phyloP scores from a whole-genome alignment of 2,113 vertebrate genomes.

The Triplophysa tibetana region DNA sequence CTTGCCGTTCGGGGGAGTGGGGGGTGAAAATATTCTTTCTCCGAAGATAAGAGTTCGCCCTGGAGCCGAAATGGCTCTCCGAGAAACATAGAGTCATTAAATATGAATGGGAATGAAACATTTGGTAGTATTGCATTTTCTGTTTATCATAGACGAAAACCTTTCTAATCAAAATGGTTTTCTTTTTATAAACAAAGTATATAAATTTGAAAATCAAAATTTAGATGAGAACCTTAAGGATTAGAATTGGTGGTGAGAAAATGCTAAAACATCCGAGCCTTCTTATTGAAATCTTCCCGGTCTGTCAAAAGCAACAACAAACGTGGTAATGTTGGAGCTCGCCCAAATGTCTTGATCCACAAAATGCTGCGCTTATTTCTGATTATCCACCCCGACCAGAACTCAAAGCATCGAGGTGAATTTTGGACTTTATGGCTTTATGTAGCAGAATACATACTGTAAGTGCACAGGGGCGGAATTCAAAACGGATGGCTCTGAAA shows the following conservation, averaged over 20 bases:
- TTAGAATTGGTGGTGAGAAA: not conserved
- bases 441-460: slow-evolving; percentile 32
- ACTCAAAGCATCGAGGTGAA: not conserved
- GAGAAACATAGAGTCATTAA: slow-evolving; percentile 53
- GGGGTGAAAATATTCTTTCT: slow-evolving; percentile 55
- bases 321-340: slow-evolving; percentile 7
- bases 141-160: slow-evolving; percentile 26
- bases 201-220: not conserved
- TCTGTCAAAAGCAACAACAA: slow-evolving; percentile 1
- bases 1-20: not conserved
- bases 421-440: slow-evolving; percentile 43
- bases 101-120: slow-evolving; percentile 48
- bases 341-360: not conserved
- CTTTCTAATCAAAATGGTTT: not conserved
- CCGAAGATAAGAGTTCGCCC: slow-evolving; percentile 52
- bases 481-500: slow-evolving; percentile 16
- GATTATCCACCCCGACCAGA: not conserved
- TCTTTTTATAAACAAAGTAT: not conserved
- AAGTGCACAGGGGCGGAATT: slow-evolving; percentile 16
- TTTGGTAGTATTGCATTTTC: slow-evolving; percentile 44
- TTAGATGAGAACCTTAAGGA: not conserved
- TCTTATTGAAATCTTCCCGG: not conserved
- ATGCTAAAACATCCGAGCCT: not conserved
- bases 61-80: slow-evolving; percentile 58
- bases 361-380: slow-evolving; percentile 2